A percentile compares a stretch with the other conserved stretches of the same genome.
phyloP scores from a whole-genome alignment of 2,797 vertebrate genomes.

The Enteromius radiatus region DNA sequence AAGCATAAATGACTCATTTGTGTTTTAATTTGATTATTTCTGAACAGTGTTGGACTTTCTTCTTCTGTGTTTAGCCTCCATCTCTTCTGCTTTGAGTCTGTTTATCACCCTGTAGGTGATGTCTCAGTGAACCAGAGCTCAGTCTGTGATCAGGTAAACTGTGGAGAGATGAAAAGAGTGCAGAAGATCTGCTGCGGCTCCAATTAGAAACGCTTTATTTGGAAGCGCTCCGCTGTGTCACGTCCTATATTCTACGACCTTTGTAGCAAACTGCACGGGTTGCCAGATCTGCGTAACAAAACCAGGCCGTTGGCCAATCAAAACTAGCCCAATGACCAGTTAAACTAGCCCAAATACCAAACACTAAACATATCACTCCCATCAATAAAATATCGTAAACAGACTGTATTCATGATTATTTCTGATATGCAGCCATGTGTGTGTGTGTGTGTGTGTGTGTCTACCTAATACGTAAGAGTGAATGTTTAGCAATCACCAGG shows the following conservation, averaged over 20 bases:
- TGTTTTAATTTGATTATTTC: no score
- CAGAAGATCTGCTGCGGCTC: conserved; percentile 49
- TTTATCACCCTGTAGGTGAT: no score
- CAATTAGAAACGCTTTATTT: conserved; percentile 60
- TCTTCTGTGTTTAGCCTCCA: no score
- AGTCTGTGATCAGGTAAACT: not conserved
- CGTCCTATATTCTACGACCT: conserved; percentile 53
- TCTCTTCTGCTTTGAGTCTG: not conserved
- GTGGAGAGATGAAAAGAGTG: conserved; percentile 31
- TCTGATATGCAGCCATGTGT: not conserved
- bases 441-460: no score
- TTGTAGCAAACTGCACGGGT: not conserved
- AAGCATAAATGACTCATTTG: no score
- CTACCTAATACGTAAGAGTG: no score
- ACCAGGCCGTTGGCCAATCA: not conserved
- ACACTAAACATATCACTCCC: no score
- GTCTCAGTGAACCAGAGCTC: not conserved
- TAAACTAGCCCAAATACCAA: no score
- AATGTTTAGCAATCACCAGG: no score
- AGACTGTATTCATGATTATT: not conserved
- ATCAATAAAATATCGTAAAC: not conserved
- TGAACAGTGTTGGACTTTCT: no score
- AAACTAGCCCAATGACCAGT: not conserved
- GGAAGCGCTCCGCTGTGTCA: conserved; percentile 35
- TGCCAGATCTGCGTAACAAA: not conserved